Evolutionary conservation across 1,140 invertebrate species (phyloP), one percentile per base, ranked within the genome.

Genomic region (Agrypnia vestita): DNA sequence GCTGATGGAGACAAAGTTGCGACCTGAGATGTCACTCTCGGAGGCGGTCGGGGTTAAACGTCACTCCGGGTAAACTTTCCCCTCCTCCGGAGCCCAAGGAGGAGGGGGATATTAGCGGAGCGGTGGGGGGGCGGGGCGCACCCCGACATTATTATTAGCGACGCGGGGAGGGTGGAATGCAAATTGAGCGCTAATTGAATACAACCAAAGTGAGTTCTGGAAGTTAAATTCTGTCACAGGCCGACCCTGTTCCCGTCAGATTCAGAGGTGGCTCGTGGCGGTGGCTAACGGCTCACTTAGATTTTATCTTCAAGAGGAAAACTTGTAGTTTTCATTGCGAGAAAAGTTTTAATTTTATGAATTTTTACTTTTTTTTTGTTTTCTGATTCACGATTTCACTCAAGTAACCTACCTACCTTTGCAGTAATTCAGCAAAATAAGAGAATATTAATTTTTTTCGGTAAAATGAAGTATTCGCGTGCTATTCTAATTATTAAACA

Each of bases 181-280:
- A 82, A 82, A 82, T 82, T 82, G 80, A 82, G 72, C 77, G 80
- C 80, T 82, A 82, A 82, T 82, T 82, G 80, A 82, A 82, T 82
- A 82, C 77, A 82, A 79, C 77, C 76, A 79, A 82, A 82, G 76
- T 77, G 80, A 82, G 80, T 82, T 82, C 73, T 79, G 56, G 72
- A 79, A 82, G 80, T 82, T 82, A 76, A 79, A 72, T 76, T 82
- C 77, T 72, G 80, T 82, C 76, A 82, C 80, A 77, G 69, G 80
- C 72, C 76, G 59, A 43, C 61, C 46, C 46, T 49, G 67, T 71
- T 49, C 43, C 43, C 67, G 67, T 71, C 67, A 47, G 67, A 49
- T 17, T 46, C 46, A 46, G 67, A 15, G 46, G 67, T 44, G 67
- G 25, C 35, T 15, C 55, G 35, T 19, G 44, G 69, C 62, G 76